These are phyloP conservation scores for Rhamphomyia laevipes DNA, from an alignment of 2,888 invertebrate species.

Conservation along the genomic window DNA sequence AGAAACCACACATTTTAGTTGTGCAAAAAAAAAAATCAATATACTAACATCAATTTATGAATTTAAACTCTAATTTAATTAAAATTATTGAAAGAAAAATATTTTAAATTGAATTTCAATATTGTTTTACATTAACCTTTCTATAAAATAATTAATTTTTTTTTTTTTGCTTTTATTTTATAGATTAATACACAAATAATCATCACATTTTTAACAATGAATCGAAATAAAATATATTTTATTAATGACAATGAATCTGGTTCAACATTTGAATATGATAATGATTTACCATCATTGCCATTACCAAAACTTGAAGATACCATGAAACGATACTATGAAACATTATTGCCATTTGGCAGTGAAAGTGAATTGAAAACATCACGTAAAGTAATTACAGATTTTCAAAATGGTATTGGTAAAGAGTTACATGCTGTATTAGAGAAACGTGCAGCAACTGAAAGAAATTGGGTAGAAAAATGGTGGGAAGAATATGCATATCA, in stretches of 20 bases:
- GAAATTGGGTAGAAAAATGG: constrained; percentile 47
- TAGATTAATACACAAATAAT: too few relatives aligned
- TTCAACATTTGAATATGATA: constrained; percentile 41
- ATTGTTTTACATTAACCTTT: too few relatives aligned
- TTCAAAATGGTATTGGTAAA: constrained; percentile 40
- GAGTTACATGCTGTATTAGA: constrained; percentile 39
- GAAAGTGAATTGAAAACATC: constrained; percentile 38
- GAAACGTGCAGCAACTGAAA: constrained; percentile 34
- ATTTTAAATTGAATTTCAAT: too few relatives aligned
- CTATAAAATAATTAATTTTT: too few relatives aligned
- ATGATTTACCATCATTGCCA: constrained; percentile 41
- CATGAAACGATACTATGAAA: constrained; percentile 41
- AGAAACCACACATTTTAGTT: too few relatives aligned
- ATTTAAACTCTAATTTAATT: too few relatives aligned
- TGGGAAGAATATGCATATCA: constrained; percentile 47
- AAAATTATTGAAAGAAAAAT: too few relatives aligned
- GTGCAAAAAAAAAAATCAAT: too few relatives aligned
- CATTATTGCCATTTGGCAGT: constrained; percentile 39
- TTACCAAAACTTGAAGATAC: constrained; percentile 42
- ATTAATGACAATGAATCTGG: constrained; percentile 22
- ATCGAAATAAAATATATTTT: constrained; percentile 29
- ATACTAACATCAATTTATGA: too few relatives aligned
- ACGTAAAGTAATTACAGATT: constrained; percentile 37
- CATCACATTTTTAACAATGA: constrained; percentile 19
- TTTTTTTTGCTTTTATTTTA: too few relatives aligned